Conservation (phyloP, 1,140 invertebrate genomes). For the Drosophila asahinai region DNA sequence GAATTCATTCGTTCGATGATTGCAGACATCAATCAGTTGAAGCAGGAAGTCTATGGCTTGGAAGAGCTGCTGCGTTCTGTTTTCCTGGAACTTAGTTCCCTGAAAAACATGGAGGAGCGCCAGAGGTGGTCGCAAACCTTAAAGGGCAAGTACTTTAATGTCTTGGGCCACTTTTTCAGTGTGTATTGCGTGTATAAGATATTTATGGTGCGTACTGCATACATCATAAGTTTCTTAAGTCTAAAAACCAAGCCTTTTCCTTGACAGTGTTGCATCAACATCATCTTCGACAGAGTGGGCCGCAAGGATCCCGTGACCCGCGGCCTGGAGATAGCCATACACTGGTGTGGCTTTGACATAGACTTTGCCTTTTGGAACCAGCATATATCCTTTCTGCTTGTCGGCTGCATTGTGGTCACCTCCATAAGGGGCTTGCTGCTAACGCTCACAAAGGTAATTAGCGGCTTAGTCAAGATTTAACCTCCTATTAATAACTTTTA, state of each 20-base stretch:
- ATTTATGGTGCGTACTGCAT: constrained; percentile 89
- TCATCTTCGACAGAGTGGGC: constrained; percentile 99
- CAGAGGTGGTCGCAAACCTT: constrained; percentile 98
- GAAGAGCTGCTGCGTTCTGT: constrained; percentile 97
- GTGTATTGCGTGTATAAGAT: constrained; percentile 99
- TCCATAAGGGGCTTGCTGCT: constrained; percentile 98
- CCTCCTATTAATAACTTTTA: neutral
- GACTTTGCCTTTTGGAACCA: constrained; percentile 99
- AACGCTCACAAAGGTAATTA: constrained; percentile 96
- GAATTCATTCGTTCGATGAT: neutral
- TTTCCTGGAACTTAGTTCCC: constrained; percentile 97
- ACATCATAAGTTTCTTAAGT: rapidly evolving
- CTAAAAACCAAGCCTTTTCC: neutral
- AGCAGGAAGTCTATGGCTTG: constrained; percentile 93
- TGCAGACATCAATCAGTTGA: constrained; percentile 92
- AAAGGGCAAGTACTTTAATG: constrained; percentile 99
- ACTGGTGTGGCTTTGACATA: constrained; percentile 98
- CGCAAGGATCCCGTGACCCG: constrained; percentile 99
- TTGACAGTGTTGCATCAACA: constrained; percentile 96
- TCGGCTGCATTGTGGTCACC: constrained; percentile 99
- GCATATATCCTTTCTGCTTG: constrained; percentile 98
- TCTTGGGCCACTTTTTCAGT: constrained; percentile 99
- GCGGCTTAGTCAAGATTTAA: neutral
- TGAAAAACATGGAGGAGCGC: constrained; percentile 96
- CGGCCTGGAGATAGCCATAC: constrained; percentile 98